Base-by-base conservation (phyloP, 2,113 vertebrate genomes). In the Cercocebus atys region DNA sequence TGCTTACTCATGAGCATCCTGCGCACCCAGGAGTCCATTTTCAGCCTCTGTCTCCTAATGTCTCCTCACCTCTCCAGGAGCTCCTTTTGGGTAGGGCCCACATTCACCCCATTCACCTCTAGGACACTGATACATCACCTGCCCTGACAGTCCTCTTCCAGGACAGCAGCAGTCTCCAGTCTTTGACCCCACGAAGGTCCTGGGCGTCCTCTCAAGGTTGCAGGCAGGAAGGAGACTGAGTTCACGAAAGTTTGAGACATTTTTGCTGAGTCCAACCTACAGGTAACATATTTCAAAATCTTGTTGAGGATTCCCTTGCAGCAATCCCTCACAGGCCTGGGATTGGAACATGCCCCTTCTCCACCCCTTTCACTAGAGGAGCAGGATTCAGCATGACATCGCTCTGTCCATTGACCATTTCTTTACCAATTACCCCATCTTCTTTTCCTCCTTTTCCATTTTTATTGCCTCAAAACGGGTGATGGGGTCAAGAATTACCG, bases 361-460 rank as follows among this genome's bases (percentile, higher is more conserved):
- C 17, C 0, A 12, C 22, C 6, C 4, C 0, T 75, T 66, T 35
- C 8, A 10, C 13, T 30, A 8, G n/a, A 52, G 75, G 43, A 3
- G 6, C 20, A 3, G 40, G 11, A 73, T 73, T 55, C n/a, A 35
- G 20, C 16, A 22, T 4, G 7, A n/a, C 5, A 6, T 0, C 6
- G 0, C 45, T 52, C 0, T 43, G 30, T 72, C 16, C 25, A 0
- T 35, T 43, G 50, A 50, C 8, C 20, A 9, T 70, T 8, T 12
- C 52, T 59, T 30, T 78, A 68, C 55, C 45, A 73, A 6, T 40
- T 17, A 70, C 5, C 32, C 17, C 38, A 5, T 25, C 18, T 66
- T 17, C 23, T 12, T 73, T 18, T 45, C 30, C 57, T 47, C 52
- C 40, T 52, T 12, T 45, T 38, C 38, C 43, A 11, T 57, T 59